Evolutionary conservation across 1,140 invertebrate genomes (phyloP).

Genomic region (Drosophila punjabiensis): DNA sequence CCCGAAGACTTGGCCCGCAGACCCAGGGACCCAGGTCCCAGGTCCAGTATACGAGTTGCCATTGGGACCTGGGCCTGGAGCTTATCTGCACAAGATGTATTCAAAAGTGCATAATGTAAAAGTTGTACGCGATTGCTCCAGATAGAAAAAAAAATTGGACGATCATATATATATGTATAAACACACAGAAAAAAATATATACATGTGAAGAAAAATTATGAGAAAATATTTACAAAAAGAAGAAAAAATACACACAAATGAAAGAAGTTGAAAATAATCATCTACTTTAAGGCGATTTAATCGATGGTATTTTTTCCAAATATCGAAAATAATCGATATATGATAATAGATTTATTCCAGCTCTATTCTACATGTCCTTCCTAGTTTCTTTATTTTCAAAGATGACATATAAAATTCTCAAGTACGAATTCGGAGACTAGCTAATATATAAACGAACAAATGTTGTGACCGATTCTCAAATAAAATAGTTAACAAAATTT

Average conservation of each 20-base stretch:
- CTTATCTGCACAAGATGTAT: constrained; percentile 78
- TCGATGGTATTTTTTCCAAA: too few relatives aligned
- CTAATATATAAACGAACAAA: too few relatives aligned
- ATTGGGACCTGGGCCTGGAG: neutral
- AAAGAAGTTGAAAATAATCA: neutral
- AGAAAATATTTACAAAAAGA: too few relatives aligned
- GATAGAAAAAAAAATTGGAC: constrained; percentile 49
- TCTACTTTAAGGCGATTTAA: too few relatives aligned
- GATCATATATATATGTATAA: constrained; percentile 6
- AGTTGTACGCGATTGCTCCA: constrained; percentile 78
- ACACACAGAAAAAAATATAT: neutral
- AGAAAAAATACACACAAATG: neutral
- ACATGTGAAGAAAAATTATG: neutral
- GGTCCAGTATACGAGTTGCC: neutral
- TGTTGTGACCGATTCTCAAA: too few relatives aligned
- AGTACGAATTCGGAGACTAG: neutral
- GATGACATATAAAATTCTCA: neutral
- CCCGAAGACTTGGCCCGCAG: constrained; percentile 7
- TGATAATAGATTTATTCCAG: too few relatives aligned
- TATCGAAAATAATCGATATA: too few relatives aligned
- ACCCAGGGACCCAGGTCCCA: constrained; percentile 5
- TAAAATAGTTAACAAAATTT: too few relatives aligned
- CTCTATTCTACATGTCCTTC: too few relatives aligned
- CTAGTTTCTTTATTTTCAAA: too few relatives aligned
- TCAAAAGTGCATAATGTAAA: constrained; percentile 82